These are phyloP conservation scores for Hyppa rectilinea DNA, from an alignment of 2,888 invertebrate species.

Conservation along the genomic window DNA sequence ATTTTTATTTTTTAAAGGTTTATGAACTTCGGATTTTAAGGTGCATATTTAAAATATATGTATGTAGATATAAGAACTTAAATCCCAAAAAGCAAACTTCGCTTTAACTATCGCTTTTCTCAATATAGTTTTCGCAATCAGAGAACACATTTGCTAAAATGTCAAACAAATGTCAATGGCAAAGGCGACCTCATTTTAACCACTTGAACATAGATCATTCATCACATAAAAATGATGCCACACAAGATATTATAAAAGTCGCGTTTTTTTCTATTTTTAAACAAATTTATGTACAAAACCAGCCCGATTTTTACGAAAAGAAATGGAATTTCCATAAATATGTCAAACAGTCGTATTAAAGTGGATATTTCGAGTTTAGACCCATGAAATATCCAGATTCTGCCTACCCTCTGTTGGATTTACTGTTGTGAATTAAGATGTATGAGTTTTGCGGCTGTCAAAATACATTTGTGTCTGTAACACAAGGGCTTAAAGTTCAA, in stretches of 20 bases:
- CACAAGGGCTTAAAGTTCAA: slow-evolving; percentile 62
- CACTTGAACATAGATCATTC: slow-evolving; percentile 50
- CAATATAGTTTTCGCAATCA: neutral
- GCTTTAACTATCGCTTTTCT: neutral
- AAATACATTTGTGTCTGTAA: slow-evolving; percentile 47
- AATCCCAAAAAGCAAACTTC: no score
- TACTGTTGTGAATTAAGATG: slow-evolving; percentile 66
- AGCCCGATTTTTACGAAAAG: slow-evolving; percentile 39
- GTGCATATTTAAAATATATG: neutral
- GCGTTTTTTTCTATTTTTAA: slow-evolving; percentile 28
- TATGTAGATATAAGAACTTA: neutral
- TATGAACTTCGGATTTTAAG: slow-evolving; percentile 11
- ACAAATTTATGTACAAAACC: slow-evolving; percentile 33
- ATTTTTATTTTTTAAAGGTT: slow-evolving; percentile 40
- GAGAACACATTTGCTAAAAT: slow-evolving; percentile 47
- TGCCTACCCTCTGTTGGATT: slow-evolving; percentile 62
- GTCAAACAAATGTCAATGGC: slow-evolving; percentile 33
- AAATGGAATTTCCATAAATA: slow-evolving; percentile 66
- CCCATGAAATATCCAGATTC: slow-evolving; percentile 64
- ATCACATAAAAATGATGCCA: slow-evolving; percentile 28
- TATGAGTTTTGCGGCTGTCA: slow-evolving; percentile 36
- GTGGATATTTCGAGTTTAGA: slow-evolving; percentile 65
- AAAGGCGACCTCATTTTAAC: slow-evolving; percentile 11
- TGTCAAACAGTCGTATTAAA: slow-evolving; percentile 66
- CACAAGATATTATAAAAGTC: slow-evolving; percentile 37